phyloP scores from a whole-genome alignment of 37 sponge, comb jelly and placozoan species.

The Cladorhizidae sp. region DNA sequence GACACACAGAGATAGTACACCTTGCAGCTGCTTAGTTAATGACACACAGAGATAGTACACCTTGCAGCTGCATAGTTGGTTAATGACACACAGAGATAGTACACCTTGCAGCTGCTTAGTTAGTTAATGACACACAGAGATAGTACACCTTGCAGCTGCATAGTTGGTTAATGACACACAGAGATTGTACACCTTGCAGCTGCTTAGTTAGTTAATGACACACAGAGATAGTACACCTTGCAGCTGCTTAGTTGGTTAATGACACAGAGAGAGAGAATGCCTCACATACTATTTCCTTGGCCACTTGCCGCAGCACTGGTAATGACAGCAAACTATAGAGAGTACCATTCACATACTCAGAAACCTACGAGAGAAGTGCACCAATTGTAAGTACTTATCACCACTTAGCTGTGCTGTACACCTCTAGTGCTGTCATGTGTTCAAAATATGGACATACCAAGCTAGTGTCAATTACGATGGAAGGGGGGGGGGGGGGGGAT shows the following conservation, averaged over 20 bases:
- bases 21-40: not conserved
- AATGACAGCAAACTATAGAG: constrained; percentile 76
- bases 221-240: not conserved
- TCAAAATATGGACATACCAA: no score
- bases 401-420: not conserved
- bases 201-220: no score
- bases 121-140: not conserved
- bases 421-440: no score
- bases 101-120: not conserved
- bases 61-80: no score
- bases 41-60: not conserved
- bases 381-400: no score
- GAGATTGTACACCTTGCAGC: no score
- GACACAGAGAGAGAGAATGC: not conserved
- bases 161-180: no score
- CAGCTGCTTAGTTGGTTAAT: not conserved
- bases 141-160: no score
- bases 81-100: no score
- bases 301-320: constrained; percentile 47
- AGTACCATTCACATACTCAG: constrained; percentile 82
- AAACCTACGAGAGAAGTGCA: constrained; percentile 30
- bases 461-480: no score
- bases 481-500: not conserved
- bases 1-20: no score
- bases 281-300: constrained; percentile 57